Evolutionary conservation across 2,888 invertebrate species (phyloP).

Genomic region (Leptinotarsa rubiginosa): DNA sequence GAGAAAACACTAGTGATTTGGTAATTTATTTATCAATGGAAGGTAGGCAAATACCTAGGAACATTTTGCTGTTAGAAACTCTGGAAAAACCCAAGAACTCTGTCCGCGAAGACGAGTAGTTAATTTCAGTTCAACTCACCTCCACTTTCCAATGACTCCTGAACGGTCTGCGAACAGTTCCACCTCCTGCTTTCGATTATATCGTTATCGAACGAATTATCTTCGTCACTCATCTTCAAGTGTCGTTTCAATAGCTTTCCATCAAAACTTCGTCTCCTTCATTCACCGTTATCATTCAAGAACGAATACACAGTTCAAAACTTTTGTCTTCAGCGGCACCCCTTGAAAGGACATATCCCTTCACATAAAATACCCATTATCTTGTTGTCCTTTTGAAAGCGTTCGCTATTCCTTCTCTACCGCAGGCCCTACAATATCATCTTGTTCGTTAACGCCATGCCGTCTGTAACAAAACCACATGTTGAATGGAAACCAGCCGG

Average conservation of each 20-base stretch:
- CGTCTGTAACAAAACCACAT: constrained; percentile 42
- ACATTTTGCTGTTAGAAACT: too few relatives aligned
- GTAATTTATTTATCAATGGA: too few relatives aligned
- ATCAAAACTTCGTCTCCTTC: constrained; percentile 7
- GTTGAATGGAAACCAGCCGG: constrained; percentile 29
- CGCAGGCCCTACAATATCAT: constrained; percentile 13
- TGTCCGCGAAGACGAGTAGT: too few relatives aligned
- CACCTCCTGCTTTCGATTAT: constrained; percentile 41
- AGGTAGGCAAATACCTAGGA: too few relatives aligned
- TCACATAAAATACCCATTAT: constrained; percentile 10
- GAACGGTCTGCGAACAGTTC: constrained; percentile 37
- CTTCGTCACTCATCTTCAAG: constrained; percentile 44
- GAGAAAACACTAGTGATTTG: too few relatives aligned
- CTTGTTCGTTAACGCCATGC: neutral
- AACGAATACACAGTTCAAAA: constrained; percentile 1
- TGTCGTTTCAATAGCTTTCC: constrained; percentile 11
- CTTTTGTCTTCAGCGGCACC: constrained; percentile 12
- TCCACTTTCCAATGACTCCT: constrained; percentile 10
- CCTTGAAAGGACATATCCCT: neutral
- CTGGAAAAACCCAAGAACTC: too few relatives aligned
- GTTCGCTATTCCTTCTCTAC: neutral
- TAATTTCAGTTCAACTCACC: constrained; percentile 28
- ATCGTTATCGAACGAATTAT: constrained; percentile 30
- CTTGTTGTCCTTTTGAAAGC: neutral
- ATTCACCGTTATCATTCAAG: constrained; percentile 2